Conservation (phyloP, 2,797 vertebrate species). For the Zalophus californianus region DNA sequence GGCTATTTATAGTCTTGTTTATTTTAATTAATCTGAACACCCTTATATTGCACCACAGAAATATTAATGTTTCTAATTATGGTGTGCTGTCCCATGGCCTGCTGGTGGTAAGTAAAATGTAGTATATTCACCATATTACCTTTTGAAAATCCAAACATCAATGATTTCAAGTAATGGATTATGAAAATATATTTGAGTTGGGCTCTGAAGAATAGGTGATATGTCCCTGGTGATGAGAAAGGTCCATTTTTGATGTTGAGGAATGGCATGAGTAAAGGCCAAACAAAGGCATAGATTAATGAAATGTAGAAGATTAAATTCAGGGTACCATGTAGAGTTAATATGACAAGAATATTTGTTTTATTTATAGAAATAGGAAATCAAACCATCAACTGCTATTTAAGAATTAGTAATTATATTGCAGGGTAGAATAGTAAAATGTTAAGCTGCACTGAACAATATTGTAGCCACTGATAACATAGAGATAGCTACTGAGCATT, state of each 20-base stretch:
- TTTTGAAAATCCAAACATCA: slow-evolving; percentile 8
- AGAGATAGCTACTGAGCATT: neutral
- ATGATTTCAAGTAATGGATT: neutral
- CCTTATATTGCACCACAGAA: neutral
- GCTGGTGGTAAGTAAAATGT: neutral
- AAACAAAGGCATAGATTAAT: neutral
- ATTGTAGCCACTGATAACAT: neutral
- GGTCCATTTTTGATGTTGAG: neutral
- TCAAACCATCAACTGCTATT: neutral
- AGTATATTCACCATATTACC: neutral
- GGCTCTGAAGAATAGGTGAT: neutral
- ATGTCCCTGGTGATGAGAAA: neutral
- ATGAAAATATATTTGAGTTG: neutral
- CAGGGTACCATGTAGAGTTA: neutral
- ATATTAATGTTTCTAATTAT: neutral
- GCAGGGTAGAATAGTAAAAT: neutral
- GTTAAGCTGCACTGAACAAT: neutral
- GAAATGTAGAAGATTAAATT: neutral
- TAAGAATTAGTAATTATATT: neutral
- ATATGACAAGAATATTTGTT: neutral
- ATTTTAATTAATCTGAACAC: slow-evolving; percentile 13
- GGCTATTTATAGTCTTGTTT: neutral
- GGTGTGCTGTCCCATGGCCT: neutral
- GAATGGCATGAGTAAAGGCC: neutral
- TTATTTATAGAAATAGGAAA: neutral